Percentiles rank a stretch among this genome's conserved stretches.
phyloP scores from a whole-genome alignment of 2,797 vertebrate genomes.

The Sebastes nivosus region DNA sequence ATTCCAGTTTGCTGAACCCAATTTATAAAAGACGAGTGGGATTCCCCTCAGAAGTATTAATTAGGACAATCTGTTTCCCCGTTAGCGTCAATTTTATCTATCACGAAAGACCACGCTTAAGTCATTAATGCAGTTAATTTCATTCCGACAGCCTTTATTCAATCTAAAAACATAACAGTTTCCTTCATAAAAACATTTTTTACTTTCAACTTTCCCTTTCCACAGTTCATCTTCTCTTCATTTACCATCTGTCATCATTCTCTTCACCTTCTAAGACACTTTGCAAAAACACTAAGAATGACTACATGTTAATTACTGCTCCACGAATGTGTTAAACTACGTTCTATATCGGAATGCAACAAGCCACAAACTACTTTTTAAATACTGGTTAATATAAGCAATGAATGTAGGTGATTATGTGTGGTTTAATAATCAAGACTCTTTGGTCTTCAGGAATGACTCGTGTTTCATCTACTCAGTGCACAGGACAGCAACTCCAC shows the following conservation, averaged over 20 bases:
- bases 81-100: neutral
- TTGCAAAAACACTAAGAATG: constrained; percentile 39
- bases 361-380: constrained; percentile 36
- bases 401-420: constrained; percentile 32
- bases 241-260: constrained; percentile 64
- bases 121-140: constrained; percentile 39
- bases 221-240: neutral
- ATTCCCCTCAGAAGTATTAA: neutral
- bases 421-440: constrained; percentile 4
- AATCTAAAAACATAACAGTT: constrained; percentile 73
- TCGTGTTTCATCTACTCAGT: constrained; percentile 85
- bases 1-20: neutral
- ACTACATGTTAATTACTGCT: constrained; percentile 18
- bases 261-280: constrained; percentile 57
- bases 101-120: neutral
- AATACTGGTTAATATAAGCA: constrained; percentile 23
- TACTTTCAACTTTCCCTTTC: constrained; percentile 39
- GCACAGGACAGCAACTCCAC: constrained; percentile 95
- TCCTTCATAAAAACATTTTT: constrained; percentile 66
- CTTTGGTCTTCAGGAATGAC: neutral
- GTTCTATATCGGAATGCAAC: constrained; percentile 38
- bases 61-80: neutral
- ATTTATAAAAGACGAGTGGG: neutral
- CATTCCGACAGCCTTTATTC: constrained; percentile 59
- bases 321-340: constrained; percentile 9